A percentile compares a stretch with the other conserved stretches of the same genome.
These are phyloP conservation scores for Euthynnus affinis DNA, from an alignment of 2,797 vertebrate genomes.

Conservation along the genomic window DNA sequence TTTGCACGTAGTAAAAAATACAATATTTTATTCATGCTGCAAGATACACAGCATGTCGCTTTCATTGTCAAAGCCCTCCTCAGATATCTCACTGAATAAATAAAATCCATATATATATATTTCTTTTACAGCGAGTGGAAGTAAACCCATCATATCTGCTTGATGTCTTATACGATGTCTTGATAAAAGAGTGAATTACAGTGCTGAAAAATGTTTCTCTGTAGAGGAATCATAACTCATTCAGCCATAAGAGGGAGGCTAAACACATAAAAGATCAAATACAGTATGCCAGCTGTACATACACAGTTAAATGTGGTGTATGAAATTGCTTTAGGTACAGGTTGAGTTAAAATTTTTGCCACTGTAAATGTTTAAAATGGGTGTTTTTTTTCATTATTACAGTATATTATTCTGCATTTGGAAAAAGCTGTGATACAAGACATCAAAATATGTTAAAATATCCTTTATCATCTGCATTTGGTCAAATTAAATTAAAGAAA, in stretches of 20 bases:
- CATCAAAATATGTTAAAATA: background rate
- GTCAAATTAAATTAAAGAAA: background rate
- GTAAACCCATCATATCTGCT: constrained; percentile 2
- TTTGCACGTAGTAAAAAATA: constrained; percentile 47
- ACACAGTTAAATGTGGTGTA: constrained; percentile 16
- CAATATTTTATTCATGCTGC: constrained; percentile 67
- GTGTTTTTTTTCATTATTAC: background rate
- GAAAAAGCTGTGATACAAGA: background rate
- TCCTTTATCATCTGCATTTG: background rate
- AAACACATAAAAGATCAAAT: constrained; percentile 35
- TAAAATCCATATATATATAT: constrained; percentile 48
- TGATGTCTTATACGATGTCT: background rate
- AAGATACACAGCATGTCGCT: constrained; percentile 42
- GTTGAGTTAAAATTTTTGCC: background rate
- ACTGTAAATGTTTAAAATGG: background rate
- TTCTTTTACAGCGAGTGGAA: constrained; percentile 8
- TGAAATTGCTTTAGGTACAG: background rate
- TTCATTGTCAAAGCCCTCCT: constrained; percentile 39
- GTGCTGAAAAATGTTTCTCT: constrained; percentile 11
- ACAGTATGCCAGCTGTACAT: constrained; percentile 2
- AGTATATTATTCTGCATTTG: background rate
- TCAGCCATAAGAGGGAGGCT: constrained; percentile 36
- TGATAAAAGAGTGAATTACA: constrained; percentile 7
- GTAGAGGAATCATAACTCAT: constrained; percentile 32
- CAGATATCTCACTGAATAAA: constrained; percentile 63